Evolutionary conservation across 2,888 invertebrate species (phyloP).

Genomic region (Trachelus iudaicus): DNA sequence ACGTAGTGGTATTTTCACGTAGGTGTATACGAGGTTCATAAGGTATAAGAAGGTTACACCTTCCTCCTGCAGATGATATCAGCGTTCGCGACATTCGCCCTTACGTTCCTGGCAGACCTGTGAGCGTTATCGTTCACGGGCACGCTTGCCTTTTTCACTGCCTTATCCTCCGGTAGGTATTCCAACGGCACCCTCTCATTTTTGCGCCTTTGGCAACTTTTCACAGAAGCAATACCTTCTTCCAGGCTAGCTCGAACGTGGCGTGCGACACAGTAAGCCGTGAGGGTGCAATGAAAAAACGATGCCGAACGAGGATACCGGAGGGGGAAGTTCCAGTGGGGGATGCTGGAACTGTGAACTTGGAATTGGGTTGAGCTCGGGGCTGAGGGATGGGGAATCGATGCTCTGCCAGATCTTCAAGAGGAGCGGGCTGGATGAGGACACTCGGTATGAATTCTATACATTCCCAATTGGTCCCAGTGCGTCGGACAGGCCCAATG

Average conservation of each 20-base stretch:
- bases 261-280: constrained; percentile 2
- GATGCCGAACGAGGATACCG: not conserved
- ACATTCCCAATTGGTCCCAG: no score
- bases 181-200: constrained; percentile 21
- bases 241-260: not conserved
- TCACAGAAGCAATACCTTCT: constrained; percentile 13
- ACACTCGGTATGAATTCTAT: not conserved
- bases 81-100: no score
- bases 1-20: no score
- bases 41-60: not conserved
- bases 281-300: constrained; percentile 14
- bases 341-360: no score
- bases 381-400: not conserved
- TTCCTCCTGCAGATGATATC: not conserved
- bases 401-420: not conserved
- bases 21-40: no score
- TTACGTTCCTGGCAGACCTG: not conserved
- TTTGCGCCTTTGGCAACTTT: constrained; percentile 29
- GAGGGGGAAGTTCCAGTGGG: no score
- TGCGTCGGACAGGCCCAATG: not conserved
- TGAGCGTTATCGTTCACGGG: constrained; percentile 36
- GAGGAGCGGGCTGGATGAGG: not conserved
- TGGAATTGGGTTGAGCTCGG: no score
- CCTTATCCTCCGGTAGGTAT: not conserved
- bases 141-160: constrained; percentile 32